Conservation (phyloP, 1,140 invertebrate genomes). For the Eumaeus atala region DNA sequence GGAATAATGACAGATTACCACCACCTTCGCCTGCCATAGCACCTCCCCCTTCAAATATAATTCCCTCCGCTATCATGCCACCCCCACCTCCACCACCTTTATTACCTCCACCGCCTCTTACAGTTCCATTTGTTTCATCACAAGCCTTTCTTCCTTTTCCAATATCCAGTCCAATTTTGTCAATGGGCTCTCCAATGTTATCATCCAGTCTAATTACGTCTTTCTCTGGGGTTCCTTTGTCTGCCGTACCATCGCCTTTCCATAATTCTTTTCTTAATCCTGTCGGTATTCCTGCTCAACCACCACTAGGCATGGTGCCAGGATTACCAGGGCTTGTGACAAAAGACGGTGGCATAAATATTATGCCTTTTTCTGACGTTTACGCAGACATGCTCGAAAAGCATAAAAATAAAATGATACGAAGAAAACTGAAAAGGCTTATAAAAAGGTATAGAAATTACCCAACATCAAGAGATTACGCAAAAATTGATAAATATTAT, state of each 20-base stretch:
- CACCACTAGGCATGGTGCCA: conserved; percentile 42
- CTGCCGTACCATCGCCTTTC: too few species aligned
- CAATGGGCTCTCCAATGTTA: too few species aligned
- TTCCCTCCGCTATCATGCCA: neutral
- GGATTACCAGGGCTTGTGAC: conserved; percentile 49
- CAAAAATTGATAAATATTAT: conserved; percentile 21
- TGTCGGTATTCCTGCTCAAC: conserved; percentile 10
- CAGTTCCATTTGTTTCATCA: neutral
- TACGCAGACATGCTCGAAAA: conserved; percentile 55
- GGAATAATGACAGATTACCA: neutral
- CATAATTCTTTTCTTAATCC: conserved; percentile 17
- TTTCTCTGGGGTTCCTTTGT: too few species aligned
- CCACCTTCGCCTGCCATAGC: neutral
- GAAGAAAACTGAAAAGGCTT: conserved; percentile 36
- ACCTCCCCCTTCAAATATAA: neutral
- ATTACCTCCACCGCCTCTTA: neutral
- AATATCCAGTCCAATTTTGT: too few species aligned
- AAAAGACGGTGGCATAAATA: conserved; percentile 51
- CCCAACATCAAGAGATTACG: conserved; percentile 23
- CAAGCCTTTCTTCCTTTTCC: neutral
- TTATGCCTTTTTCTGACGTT: conserved; percentile 56
- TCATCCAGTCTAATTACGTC: too few species aligned
- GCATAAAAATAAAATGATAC: conserved; percentile 50
- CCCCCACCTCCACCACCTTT: neutral
- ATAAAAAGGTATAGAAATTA: conserved; percentile 33